Base-by-base conservation (phyloP, 2,113 vertebrate species). In the Ovibos moschatus region DNA sequence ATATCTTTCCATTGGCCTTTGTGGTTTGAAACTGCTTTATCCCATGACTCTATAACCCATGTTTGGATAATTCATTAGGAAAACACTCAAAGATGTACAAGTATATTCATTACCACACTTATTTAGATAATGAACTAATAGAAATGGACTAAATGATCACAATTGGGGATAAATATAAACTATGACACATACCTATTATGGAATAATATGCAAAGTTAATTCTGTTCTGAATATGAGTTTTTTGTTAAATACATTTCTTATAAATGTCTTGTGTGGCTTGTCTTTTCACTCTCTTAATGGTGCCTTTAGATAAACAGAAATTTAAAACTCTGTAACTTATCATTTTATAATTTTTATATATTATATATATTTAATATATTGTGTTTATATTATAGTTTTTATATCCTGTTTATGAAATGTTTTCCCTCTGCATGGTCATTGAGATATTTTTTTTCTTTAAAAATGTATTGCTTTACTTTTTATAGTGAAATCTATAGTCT, bases 21-120 rank as follows among this genome's bases (percentile, higher is more conserved):
- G 92, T 97, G 79, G 15, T 79, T 95, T 95, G 85, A 97, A 97
- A 89, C 23, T 82, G 43, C 57, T 87, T 79, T 84, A 71, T 71
- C 33, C 17, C 64, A 84, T 95, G 81, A 97, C 45, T 95, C 74
- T 36, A 36, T 16, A 89, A 55, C 87, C 28, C 19, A 47, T 3
- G 45, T 92, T 83, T 57, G 67, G 50, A 21, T 87, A 92, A 74
- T 93, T 95, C 36, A 67, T 87, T 96, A 57, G 58, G 60, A 94
- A 96, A 87, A 71, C 15, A 90, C 23, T 95, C 33, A 64, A 71
- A 78, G 17, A n/a, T 45, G 13, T 90, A 15, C n/a, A 78, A 62
- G 15, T 62, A 7, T 47, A 27, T n/a, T 55, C 36, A 53, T 51
- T 74, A 78, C n/a, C 30, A 47, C 19, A 60, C 8, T 84, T 45